These are phyloP conservation scores for Lasioglossum malachurum DNA, from an alignment of 2,888 invertebrate species.

Conservation along the genomic window DNA sequence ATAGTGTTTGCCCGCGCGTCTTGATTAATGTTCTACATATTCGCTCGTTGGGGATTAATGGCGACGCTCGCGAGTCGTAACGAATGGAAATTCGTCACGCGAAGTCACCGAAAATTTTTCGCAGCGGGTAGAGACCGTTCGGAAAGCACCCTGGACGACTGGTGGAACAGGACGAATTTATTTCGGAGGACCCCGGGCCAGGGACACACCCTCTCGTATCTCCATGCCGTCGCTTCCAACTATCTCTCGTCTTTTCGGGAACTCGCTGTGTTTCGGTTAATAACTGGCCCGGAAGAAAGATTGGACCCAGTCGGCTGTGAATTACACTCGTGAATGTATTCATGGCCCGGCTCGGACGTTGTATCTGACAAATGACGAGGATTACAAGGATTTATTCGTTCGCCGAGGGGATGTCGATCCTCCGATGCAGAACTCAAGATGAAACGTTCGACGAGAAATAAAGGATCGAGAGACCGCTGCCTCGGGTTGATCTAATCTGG, in stretches of 20 bases:
- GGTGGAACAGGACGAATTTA: slow-evolving; percentile 51
- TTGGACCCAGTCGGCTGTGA: slow-evolving; percentile 20
- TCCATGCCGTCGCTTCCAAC: slow-evolving; percentile 25
- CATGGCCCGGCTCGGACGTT: neutral
- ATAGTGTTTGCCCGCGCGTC: slow-evolving; percentile 32
- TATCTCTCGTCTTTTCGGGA: slow-evolving; percentile 18
- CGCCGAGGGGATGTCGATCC: neutral
- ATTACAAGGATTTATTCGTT: slow-evolving; percentile 10
- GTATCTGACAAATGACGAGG: slow-evolving; percentile 17
- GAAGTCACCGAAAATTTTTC: slow-evolving; percentile 42
- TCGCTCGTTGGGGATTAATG: slow-evolving; percentile 38
- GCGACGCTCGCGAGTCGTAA: slow-evolving; percentile 38
- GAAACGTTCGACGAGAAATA: neutral
- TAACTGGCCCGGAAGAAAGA: slow-evolving; percentile 23
- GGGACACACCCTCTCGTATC: slow-evolving; percentile 54
- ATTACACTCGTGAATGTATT: slow-evolving; percentile 20
- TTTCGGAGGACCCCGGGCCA: slow-evolving; percentile 29
- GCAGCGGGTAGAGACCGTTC: slow-evolving; percentile 47
- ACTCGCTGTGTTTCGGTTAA: slow-evolving; percentile 12
- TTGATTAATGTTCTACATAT: slow-evolving; percentile 40
- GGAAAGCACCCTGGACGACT: neutral
- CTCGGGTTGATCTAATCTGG: neutral
- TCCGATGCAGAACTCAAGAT: slow-evolving; percentile 4
- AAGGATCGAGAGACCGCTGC: neutral
- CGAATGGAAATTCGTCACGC: slow-evolving; percentile 61